Evolutionary conservation across 1,140 invertebrate genomes (phyloP).

Genomic region (Drosophila pseudoobscura): DNA sequence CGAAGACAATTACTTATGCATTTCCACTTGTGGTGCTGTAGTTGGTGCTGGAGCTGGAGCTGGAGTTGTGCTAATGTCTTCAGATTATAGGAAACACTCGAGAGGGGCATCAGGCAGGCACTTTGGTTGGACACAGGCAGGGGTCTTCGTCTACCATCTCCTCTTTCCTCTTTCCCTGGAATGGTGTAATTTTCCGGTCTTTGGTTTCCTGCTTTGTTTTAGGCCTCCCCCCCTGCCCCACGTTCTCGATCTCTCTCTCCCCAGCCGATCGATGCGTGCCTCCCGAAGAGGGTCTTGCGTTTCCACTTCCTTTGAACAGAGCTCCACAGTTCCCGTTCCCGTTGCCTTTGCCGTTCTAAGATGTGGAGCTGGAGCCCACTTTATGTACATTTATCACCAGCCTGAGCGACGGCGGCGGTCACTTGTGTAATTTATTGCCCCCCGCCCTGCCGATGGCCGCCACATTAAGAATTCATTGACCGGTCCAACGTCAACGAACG

Average conservation of each 20-base stretch:
- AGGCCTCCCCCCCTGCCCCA: constrained; percentile 55
- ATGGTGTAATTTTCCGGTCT: constrained; percentile 75
- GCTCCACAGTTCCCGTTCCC: constrained; percentile 31
- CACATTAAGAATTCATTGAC: constrained; percentile 79
- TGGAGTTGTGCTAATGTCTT: constrained; percentile 71
- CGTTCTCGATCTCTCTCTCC: constrained; percentile 8
- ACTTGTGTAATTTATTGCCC: constrained; percentile 77
- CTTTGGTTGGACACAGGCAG: constrained; percentile 32
- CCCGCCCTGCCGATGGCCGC: constrained; percentile 36
- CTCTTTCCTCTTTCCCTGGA: constrained; percentile 4
- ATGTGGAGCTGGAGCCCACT: constrained; percentile 8
- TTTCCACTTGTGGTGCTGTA: constrained; percentile 21
- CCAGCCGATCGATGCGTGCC: constrained; percentile 36
- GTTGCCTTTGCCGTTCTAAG: constrained; percentile 37
- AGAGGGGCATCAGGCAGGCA: constrained; percentile 6
- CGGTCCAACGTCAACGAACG: constrained; percentile 66
- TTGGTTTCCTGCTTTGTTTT: constrained; percentile 77
- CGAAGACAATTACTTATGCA: constrained; percentile 65
- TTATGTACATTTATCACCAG: constrained; percentile 56
- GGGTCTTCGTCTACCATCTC: constrained; percentile 17
- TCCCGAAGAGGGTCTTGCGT: constrained; percentile 39
- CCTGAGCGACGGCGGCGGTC: constrained; percentile 43
- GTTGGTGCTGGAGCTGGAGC: constrained; percentile 20
- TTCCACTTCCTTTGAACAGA: constrained; percentile 66
- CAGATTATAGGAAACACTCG: constrained; percentile 65